Evolutionary conservation across 2,113 vertebrate species (phyloP).

Genomic region (Haplotaxodon microlepis): DNA sequence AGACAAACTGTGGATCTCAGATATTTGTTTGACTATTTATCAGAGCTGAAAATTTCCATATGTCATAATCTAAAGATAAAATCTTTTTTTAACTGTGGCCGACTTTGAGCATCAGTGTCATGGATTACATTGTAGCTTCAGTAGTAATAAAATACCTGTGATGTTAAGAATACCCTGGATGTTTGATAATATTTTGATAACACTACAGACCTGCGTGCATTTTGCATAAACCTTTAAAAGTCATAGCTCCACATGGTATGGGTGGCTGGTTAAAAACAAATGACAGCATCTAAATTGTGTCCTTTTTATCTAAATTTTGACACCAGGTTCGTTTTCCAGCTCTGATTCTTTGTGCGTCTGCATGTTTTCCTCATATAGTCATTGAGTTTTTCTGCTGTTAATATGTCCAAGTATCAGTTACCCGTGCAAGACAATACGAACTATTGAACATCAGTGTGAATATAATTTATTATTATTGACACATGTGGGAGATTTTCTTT

Average conservation of each 20-base stretch:
- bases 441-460: not conserved
- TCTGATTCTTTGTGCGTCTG: rapidly evolving
- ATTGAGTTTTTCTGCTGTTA: not conserved
- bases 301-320: not conserved
- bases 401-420: not conserved
- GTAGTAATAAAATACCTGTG: not conserved
- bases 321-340: rapidly evolving
- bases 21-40: not conserved
- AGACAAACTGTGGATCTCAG: not conserved
- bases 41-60: not conserved
- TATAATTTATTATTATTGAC: not conserved
- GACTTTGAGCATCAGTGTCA: rapidly evolving
- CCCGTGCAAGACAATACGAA: rapidly evolving
- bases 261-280: not conserved
- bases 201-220: rapidly evolving
- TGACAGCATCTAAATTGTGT: not conserved
- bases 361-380: not conserved
- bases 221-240: not conserved
- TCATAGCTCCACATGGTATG: rapidly evolving
- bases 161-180: not conserved
- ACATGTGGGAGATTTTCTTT: not conserved
- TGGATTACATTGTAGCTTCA: not conserved
- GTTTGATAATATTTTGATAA: not conserved
- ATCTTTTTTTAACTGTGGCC: not conserved
- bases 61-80: not conserved